These are phyloP conservation scores for Cephus pulcher DNA, from an alignment of 2,888 invertebrate species.

Conservation along the genomic window DNA sequence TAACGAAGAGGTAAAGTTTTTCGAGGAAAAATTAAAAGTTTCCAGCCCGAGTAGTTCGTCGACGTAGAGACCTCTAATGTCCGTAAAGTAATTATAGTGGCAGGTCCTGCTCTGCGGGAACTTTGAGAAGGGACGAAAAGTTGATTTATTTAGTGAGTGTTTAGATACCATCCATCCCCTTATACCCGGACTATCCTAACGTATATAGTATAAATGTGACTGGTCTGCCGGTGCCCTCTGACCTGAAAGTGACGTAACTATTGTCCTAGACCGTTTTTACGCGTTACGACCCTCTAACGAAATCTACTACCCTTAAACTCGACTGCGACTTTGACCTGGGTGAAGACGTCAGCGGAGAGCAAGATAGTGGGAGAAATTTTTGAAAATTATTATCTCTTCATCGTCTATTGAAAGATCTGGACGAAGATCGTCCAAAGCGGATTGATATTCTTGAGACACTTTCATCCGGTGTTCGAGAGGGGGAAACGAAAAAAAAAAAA, in stretches of 20 bases:
- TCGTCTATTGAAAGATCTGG: neutral
- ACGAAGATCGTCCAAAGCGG: neutral
- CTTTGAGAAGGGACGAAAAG: slow-evolving; percentile 22
- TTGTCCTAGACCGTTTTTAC: neutral
- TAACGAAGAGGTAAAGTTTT: slow-evolving; percentile 60
- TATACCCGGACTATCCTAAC: neutral
- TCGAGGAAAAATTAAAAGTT: slow-evolving; percentile 61
- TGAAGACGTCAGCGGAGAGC: neutral
- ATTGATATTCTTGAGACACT: neutral
- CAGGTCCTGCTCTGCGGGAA: slow-evolving; percentile 20
- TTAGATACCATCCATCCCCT: slow-evolving; percentile 8
- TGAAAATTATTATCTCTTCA: neutral
- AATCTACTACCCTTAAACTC: neutral
- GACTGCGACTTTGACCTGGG: neutral
- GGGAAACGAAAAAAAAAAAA: neutral
- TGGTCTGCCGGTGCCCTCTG: neutral
- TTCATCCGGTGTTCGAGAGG: neutral
- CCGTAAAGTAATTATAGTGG: slow-evolving; percentile 49
- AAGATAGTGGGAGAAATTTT: neutral
- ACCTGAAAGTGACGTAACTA: slow-evolving; percentile 12
- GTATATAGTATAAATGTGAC: neutral
- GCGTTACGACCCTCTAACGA: neutral
- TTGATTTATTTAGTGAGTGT: slow-evolving; percentile 41
- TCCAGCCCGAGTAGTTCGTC: slow-evolving; percentile 27
- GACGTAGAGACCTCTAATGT: slow-evolving; percentile 35